These are phyloP conservation scores for Lagodon rhomboides DNA, from an alignment of 2,797 vertebrate genomes.

Conservation along the genomic window DNA sequence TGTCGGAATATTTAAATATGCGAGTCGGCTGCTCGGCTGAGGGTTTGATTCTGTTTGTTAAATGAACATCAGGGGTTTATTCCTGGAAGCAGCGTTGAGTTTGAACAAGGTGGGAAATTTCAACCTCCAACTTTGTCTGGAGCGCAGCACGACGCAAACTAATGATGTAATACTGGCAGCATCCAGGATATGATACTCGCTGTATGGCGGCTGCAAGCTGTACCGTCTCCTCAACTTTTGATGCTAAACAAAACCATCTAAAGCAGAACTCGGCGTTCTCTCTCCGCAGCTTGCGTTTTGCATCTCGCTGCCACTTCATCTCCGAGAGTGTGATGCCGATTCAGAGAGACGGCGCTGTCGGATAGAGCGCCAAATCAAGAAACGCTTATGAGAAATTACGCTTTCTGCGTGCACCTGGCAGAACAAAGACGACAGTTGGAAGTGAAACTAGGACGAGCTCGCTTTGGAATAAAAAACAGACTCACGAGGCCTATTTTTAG, in stretches of 20 bases:
- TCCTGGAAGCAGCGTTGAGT: too few relatives aligned
- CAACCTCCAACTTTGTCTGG: too few relatives aligned
- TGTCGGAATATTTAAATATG: too few relatives aligned
- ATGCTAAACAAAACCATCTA: not conserved
- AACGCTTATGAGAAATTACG: not conserved
- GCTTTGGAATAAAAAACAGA: not conserved
- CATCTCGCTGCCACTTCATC: conserved; percentile 3
- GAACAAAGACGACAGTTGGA: conserved; percentile 15
- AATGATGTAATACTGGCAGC: too few relatives aligned
- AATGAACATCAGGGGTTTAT: too few relatives aligned
- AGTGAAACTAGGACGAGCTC: conserved; percentile 14
- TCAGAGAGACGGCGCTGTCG: not conserved
- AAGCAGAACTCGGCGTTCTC: not conserved
- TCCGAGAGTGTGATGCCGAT: not conserved
- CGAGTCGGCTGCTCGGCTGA: too few relatives aligned
- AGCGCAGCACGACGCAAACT: too few relatives aligned
- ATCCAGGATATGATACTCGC: too few relatives aligned
- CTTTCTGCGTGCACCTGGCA: conserved; percentile 12
- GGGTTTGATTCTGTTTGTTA: too few relatives aligned
- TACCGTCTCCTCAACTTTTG: not conserved
- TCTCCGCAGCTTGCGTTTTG: not conserved
- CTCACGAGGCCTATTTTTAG: conserved; percentile 28
- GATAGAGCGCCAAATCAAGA: conserved; percentile 20
- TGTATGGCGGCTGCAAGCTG: too few relatives aligned
- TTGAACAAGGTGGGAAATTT: too few relatives aligned